A percentile compares a stretch with the other conserved stretches of the same genome.
These are phyloP conservation scores for Ceryle rudis DNA, from an alignment of 2,797 vertebrate genomes.

Conservation along the genomic window DNA sequence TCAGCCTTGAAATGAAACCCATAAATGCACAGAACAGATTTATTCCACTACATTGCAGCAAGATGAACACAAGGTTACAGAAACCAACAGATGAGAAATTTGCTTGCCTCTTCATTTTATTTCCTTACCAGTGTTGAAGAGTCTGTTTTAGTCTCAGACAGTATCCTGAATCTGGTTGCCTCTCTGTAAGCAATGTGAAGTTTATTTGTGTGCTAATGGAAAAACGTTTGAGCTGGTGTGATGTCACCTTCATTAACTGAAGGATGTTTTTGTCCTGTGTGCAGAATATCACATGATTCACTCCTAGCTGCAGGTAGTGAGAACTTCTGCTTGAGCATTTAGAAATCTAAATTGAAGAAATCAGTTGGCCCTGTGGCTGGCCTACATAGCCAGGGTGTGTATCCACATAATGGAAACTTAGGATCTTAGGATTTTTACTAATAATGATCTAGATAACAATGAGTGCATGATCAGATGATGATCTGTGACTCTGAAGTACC, in stretches of 20 bases:
- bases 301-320: background rate
- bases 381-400: background rate
- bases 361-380: background rate
- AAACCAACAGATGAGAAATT: background rate
- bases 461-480: background rate
- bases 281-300: background rate
- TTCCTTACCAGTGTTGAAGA: background rate
- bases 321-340: background rate
- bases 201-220: slow-evolving; percentile 39
- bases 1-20: slow-evolving; percentile 15
- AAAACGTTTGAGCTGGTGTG: slow-evolving; percentile 44
- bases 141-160: background rate
- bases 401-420: background rate
- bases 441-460: background rate
- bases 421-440: background rate
- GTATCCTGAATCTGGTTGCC: slow-evolving; percentile 10
- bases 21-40: slow-evolving; percentile 16
- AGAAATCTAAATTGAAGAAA: background rate
- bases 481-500: background rate
- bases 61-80: slow-evolving; percentile 17
- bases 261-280: background rate
- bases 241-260: slow-evolving; percentile 24
- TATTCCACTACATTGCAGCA: slow-evolving; percentile 2
- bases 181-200: slow-evolving; percentile 2
- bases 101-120: slow-evolving; percentile 7